Evolutionary conservation across 2,888 invertebrate species (phyloP), one percentile per base, ranked within the genome.

Genomic region (Villa cingulata): DNA sequence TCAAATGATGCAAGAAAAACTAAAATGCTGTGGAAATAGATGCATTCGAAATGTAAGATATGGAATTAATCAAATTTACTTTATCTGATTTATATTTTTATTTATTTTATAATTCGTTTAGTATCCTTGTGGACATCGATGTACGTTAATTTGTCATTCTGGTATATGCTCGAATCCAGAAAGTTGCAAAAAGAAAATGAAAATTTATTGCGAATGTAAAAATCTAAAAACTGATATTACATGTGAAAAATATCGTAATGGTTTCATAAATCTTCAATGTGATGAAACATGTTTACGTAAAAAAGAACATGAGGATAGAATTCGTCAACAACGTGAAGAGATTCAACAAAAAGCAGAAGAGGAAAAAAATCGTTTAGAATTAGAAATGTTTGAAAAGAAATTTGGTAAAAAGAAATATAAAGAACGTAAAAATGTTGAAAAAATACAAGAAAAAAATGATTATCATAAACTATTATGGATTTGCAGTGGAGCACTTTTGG

Each of bases 51-150:
- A 76, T 68, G 85, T 85, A 65, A 69, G 73, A 65, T 23, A n/a
- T n/a, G n/a, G n/a, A n/a, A n/a, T n/a, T n/a, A n/a, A n/a, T n/a
- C n/a, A n/a, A n/a, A n/a, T n/a, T n/a, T 19, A 16, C 12, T 19
- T 34, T 32, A 19, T 46, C 50, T 53, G n/a, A 45, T 43, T 49
- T 19, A 42, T 23, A n/a, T 45, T 17, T 27, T 4, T 41, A 39
- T 45, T 32, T 16, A 17, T 18, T 14, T 42, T 37, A 16, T 45
- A 52, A 41, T 45, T 41, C 23, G 23, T 54, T 52, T 32, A 89
- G 81, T 78, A 86, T 62, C 65, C 77, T 9, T 95, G 94, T 68
- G 86, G 88, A 1, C 94, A 95, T 68, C 80, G 86, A 9, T 90
- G 89, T 62, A 70, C 74, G 34, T 71, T 77, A 9, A 72, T 73